These are phyloP conservation scores for Microcebus ravelobensis DNA, from an alignment of 2,113 vertebrate species.

Conservation along the genomic window DNA sequence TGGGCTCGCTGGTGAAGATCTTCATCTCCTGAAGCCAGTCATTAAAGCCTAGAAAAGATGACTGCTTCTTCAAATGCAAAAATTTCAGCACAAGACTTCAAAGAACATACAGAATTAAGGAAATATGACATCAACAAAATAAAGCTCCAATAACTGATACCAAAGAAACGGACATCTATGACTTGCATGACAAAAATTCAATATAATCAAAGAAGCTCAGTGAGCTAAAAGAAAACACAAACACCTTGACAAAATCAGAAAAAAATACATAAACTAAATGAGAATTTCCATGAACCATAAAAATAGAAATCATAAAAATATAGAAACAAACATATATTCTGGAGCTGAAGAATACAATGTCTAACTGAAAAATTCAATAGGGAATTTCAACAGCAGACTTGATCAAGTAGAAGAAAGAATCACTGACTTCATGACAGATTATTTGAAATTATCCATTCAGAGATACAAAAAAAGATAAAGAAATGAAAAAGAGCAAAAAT, in stretches of 20 bases:
- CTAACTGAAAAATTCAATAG: background rate
- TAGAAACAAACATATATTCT: background rate
- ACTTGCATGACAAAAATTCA: background rate
- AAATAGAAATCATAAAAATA: background rate
- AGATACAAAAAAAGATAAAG: background rate
- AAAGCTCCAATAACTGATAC: background rate
- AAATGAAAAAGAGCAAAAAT: background rate
- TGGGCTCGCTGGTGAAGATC: background rate
- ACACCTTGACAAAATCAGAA: background rate
- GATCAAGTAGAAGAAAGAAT: background rate
- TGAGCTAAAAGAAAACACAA: background rate
- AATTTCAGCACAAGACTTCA: background rate
- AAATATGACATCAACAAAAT: background rate
- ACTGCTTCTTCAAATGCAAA: background rate
- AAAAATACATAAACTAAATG: background rate
- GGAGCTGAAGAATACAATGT: background rate
- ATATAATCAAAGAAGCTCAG: background rate
- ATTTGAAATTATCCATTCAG: background rate
- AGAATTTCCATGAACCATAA: background rate
- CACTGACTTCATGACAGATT: background rate
- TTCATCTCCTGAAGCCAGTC: background rate
- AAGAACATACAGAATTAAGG: background rate
- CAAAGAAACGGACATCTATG: background rate
- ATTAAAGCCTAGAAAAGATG: background rate
- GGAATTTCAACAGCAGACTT: background rate